Evolutionary conservation across 2,113 vertebrate genomes (phyloP).

Genomic region (Lasiurus borealis): DNA sequence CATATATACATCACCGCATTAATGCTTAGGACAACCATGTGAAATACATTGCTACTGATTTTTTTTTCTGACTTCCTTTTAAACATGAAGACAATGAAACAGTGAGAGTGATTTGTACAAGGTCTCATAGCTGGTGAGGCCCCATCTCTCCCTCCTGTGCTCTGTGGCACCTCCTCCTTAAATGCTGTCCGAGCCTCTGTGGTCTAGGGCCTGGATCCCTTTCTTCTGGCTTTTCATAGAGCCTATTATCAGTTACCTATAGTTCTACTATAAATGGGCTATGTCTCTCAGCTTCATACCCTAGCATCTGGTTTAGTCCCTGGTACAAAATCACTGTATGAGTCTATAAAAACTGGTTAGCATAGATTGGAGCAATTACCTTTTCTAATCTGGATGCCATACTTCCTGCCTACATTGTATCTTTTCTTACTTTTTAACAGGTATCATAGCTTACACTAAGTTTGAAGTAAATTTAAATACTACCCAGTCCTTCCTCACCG

Average conservation of each 20-base stretch:
- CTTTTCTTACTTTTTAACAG: conserved; percentile 19
- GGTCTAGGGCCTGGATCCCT: neutral
- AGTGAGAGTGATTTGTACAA: neutral
- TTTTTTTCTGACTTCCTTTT: neutral
- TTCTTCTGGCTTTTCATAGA: neutral
- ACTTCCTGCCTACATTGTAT: neutral
- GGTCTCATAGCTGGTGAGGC: neutral
- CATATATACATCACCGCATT: neutral
- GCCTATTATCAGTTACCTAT: neutral
- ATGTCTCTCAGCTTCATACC: neutral
- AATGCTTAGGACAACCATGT: neutral
- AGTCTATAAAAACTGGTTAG: neutral
- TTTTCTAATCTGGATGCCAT: neutral
- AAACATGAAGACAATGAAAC: neutral
- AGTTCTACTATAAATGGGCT: neutral
- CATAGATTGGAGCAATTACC: neutral
- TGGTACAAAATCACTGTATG: neutral
- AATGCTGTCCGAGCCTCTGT: neutral
- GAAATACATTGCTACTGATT: neutral
- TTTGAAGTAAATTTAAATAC: conserved; percentile 23
- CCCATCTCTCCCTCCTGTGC: neutral
- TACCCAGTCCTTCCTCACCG: neutral
- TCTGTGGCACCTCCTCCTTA: neutral
- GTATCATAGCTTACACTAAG: neutral
- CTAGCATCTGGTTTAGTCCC: neutral